Conservation (phyloP, 92 coral and sea anemone genomes). For the Porites divaricata region DNA sequence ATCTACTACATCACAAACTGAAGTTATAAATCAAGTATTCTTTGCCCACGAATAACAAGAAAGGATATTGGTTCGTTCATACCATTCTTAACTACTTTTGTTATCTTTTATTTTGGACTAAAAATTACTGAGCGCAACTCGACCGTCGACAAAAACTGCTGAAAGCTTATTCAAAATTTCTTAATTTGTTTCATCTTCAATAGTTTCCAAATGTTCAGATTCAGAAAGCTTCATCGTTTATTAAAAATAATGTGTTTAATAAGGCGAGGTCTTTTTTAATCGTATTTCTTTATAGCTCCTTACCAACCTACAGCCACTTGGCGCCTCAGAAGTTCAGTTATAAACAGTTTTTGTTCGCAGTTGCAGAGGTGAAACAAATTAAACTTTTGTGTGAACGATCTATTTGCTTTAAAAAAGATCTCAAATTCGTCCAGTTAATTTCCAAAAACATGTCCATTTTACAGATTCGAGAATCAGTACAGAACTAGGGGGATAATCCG, state of each 20-base stretch:
- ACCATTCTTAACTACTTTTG: too few species aligned
- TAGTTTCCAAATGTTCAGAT: neutral
- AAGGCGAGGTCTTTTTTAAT: too few species aligned
- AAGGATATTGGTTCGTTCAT: neutral
- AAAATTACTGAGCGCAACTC: too few species aligned
- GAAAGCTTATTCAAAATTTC: too few species aligned
- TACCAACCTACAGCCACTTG: too few species aligned
- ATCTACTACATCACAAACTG: neutral
- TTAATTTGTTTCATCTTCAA: too few species aligned
- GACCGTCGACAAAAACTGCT: too few species aligned
- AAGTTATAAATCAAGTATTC: neutral
- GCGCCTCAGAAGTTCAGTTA: neutral
- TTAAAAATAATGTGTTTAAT: neutral
- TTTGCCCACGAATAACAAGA: neutral
- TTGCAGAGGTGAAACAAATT: neutral
- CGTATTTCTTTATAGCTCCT: too few species aligned
- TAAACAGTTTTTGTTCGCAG: neutral
- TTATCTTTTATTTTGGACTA: too few species aligned
- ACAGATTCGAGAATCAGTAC: neutral
- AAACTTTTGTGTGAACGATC: neutral
- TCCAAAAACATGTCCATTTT: neutral
- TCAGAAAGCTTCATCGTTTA: neutral
- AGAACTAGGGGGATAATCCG: neutral
- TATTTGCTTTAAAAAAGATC: neutral
- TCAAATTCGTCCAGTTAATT: neutral